A percentile compares a stretch with the other conserved stretches of the same genome.
Evolutionary conservation across 1,140 invertebrate genomes (phyloP).

Genomic region (Sitodiplosis mosellana): DNA sequence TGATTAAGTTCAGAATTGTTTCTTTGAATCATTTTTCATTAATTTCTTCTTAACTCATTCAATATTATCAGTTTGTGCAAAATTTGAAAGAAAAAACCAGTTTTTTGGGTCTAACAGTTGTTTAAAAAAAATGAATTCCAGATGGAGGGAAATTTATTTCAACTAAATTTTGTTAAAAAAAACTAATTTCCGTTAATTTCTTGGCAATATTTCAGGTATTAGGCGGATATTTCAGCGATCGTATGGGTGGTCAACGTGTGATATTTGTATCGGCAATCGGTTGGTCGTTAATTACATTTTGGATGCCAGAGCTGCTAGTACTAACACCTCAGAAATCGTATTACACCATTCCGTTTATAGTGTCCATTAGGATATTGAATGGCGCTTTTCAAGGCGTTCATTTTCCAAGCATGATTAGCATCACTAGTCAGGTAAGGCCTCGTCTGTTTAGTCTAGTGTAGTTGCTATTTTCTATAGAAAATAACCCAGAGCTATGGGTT

Average conservation of each 20-base stretch:
- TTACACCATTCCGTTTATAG: constrained; percentile 36
- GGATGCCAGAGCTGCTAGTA: constrained; percentile 44
- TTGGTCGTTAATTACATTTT: constrained; percentile 47
- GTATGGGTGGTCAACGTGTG: constrained; percentile 46
- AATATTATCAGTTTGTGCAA: too few species aligned
- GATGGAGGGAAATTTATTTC: too few species aligned
- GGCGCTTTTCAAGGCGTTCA: constrained; percentile 51
- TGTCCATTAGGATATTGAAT: constrained; percentile 39
- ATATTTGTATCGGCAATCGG: constrained; percentile 40
- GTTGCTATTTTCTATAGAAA: too few species aligned
- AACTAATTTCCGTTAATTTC: constrained; percentile 30
- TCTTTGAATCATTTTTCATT: too few species aligned
- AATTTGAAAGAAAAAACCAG: too few species aligned
- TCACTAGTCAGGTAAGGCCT: constrained; percentile 43
- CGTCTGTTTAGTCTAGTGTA: too few species aligned
- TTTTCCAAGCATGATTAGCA: constrained; percentile 52
- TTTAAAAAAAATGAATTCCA: too few species aligned
- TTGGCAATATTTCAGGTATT: too few species aligned
- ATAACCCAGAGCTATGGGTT: too few species aligned
- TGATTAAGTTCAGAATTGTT: background rate
- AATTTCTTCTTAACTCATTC: too few species aligned
- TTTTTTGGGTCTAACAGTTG: too few species aligned
- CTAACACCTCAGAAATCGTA: constrained; percentile 30
- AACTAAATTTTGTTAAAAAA: constrained; percentile 14
- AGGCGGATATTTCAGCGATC: constrained; percentile 49